Evolutionary conservation across 2,888 invertebrate genomes (phyloP), one percentile per base, ranked within the genome.

Genomic region (Drosophila antonietae): DNA sequence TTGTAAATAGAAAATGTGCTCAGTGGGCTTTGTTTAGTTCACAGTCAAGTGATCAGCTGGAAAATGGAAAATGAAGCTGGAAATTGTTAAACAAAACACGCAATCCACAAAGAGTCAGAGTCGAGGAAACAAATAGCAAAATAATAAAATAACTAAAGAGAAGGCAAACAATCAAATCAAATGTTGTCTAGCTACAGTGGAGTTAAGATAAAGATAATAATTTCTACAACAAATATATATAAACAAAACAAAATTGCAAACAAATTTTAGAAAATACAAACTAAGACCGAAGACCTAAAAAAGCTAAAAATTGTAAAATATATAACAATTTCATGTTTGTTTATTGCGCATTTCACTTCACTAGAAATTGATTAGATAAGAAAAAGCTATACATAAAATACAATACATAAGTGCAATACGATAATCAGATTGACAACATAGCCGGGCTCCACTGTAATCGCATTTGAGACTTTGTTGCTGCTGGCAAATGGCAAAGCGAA

Each of bases 71-170:
- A 57, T 56, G 39, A 23, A 59, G 81, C 67, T 81, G 33, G n/a
- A 51, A 82, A 82, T 82, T 82, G 87, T 65, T 68, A 69, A 75
- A 47, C 82, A 60, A 76, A 73, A 62, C 82, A 84, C 70, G 79
- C 85, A 78, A 41, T 65, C 44, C 58, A 63, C 71, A 47, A 44
- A 60, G 31, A 57, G 15, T 47, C 49, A 47, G 51, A 70, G 64
- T 37, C 49, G 55, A 52, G 33, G 63, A 64, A 76, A 47, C 55
- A 80, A 52, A 68, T 70, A 64, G 35, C 43, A 28, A 65, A 67
- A 70, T 74, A 62, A 23, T 53, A 20, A 66, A 68, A 68, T 53
- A 33, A 44, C 47, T 47, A 63, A 58, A 43, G 39, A 43, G 39
- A 51, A 75, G 61, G 41, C 31, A 44, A 75, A 58, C 53, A 49